phyloP scores from a whole-genome alignment of 2,888 invertebrate genomes.

The Gisinianus flammeolus region DNA sequence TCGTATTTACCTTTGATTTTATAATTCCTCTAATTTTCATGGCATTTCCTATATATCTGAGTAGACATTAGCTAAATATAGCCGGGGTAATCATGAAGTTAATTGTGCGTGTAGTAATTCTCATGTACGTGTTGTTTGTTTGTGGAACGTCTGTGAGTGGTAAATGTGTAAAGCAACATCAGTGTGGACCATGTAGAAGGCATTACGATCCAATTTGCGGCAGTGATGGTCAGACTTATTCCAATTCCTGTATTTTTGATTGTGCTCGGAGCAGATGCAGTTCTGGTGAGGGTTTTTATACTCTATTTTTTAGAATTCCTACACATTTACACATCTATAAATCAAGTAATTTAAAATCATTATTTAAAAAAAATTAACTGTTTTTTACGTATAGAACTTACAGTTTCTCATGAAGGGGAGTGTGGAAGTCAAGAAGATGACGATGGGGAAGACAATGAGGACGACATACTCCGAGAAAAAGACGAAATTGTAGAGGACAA shows the following conservation, averaged over 20 bases:
- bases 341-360: too few relatives aligned
- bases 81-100: constrained; percentile 7
- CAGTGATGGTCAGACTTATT: constrained; percentile 2
- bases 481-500: neutral
- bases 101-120: neutral
- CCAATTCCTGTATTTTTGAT: constrained; percentile 5
- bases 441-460: neutral
- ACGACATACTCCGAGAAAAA: neutral
- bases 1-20: too few relatives aligned
- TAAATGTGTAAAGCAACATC: constrained; percentile 1
- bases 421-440: constrained; percentile 12
- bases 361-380: too few relatives aligned
- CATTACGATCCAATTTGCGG: constrained; percentile 19
- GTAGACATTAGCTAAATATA: too few relatives aligned
- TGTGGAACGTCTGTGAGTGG: neutral
- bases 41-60: too few relatives aligned
- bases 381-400: neutral
- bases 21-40: too few relatives aligned
- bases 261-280: constrained; percentile 13
- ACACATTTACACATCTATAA: too few relatives aligned
- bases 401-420: neutral
- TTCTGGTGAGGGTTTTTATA: neutral
- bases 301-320: too few relatives aligned
- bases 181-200: constrained; percentile 16
- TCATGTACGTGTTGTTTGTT: neutral